A percentile compares a stretch with the other conserved stretches of the same genome.
Conservation (phyloP, 1,140 invertebrate genomes). For the Lysiphlebus fabarum region DNA sequence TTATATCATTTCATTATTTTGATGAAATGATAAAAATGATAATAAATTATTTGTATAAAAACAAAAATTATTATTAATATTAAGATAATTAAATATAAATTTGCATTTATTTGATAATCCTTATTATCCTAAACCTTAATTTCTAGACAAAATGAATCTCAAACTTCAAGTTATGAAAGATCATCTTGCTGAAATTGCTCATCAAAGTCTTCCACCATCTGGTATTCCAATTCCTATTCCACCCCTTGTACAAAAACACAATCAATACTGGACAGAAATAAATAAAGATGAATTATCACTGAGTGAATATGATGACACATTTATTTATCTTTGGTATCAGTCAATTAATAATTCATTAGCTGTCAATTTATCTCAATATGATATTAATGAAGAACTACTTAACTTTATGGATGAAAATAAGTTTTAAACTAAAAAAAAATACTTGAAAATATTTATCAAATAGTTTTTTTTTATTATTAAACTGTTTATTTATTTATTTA, state of each 20-base stretch:
- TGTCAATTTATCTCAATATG: slow-evolving; percentile 12
- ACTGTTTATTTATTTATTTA: no score
- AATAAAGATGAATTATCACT: slow-evolving; percentile 26
- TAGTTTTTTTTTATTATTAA: no score
- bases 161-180: slow-evolving; percentile 28
- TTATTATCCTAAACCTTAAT: slow-evolving; percentile 13
- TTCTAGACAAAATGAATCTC: slow-evolving; percentile 38
- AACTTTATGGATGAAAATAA: slow-evolving; percentile 17
- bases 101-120: not conserved
- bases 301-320: slow-evolving; percentile 39
- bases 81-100: not conserved
- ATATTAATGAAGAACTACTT: slow-evolving; percentile 17
- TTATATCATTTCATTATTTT: slow-evolving; percentile 16
- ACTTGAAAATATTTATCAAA: no score
- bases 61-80: slow-evolving; percentile 13
- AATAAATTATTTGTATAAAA: slow-evolving; percentile 15
- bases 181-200: slow-evolving; percentile 40
- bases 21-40: not conserved
- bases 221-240: slow-evolving; percentile 37
- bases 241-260: slow-evolving; percentile 23
- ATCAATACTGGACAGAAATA: slow-evolving; percentile 25
- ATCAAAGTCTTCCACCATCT: slow-evolving; percentile 44
- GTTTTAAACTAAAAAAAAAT: no score
- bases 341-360: slow-evolving; percentile 30
- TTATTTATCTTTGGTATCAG: slow-evolving; percentile 40